Evolutionary conservation across 92 coral and sea anemone species (phyloP).

Genomic region (Palythoa grandiflora): DNA sequence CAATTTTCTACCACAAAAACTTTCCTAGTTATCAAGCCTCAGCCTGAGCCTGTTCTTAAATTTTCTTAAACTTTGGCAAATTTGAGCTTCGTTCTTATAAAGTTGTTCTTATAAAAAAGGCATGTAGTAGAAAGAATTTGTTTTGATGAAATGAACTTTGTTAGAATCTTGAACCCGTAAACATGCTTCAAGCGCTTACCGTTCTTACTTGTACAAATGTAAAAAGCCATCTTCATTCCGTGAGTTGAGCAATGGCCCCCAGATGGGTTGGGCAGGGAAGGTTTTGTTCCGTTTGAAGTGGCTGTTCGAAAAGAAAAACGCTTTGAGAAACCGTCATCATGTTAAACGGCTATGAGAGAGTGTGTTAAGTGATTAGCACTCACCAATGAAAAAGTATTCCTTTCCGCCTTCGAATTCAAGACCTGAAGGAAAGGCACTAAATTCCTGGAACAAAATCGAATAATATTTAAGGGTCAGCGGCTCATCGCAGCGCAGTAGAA

Average conservation of each 20-base stretch:
- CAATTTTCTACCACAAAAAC: too few relatives aligned
- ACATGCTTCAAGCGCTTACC: constrained; percentile 49
- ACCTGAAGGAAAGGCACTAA: constrained; percentile 79
- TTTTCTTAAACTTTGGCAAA: too few relatives aligned
- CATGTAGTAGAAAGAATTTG: too few relatives aligned
- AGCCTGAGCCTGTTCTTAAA: too few relatives aligned
- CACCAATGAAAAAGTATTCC: constrained; percentile 77
- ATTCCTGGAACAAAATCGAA: constrained; percentile 72
- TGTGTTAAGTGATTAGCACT: constrained; percentile 12
- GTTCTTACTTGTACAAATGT: constrained; percentile 62
- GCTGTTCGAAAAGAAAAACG: constrained; percentile 45
- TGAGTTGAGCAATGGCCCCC: constrained; percentile 78
- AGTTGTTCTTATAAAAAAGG: too few relatives aligned
- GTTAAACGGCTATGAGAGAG: neutral
- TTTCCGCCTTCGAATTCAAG: constrained; percentile 77
- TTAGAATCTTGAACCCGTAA: too few relatives aligned
- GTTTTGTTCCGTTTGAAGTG: constrained; percentile 72
- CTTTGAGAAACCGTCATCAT: neutral
- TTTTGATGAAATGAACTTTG: neutral
- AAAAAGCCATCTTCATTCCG: constrained; percentile 71
- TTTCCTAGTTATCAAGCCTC: too few relatives aligned
- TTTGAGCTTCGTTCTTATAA: too few relatives aligned
- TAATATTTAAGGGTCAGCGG: constrained; percentile 73
- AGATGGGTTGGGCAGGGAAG: constrained; percentile 58
- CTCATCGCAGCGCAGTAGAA: constrained; percentile 64